phyloP scores from a whole-genome alignment of 2,888 invertebrate genomes.

The Phalera bucephala region DNA sequence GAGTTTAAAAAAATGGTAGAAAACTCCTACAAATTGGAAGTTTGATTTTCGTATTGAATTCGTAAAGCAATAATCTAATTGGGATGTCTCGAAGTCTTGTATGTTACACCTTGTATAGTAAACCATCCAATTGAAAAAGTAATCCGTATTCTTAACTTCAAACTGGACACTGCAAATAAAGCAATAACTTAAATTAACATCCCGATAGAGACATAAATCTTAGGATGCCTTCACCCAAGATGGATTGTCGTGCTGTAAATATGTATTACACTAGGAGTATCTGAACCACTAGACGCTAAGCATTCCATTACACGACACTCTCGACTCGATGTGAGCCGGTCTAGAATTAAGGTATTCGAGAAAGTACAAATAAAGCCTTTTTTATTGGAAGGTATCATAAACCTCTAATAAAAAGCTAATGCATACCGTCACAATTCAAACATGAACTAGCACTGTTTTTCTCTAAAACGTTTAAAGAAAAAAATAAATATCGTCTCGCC shows the following conservation, averaged over 20 bases:
- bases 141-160: constrained; percentile 17
- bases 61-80: no score
- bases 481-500: no score
- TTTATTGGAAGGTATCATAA: constrained; percentile 9
- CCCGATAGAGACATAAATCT: constrained; percentile 33
- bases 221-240: constrained; percentile 31
- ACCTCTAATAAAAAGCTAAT: constrained; percentile 6
- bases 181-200: constrained; percentile 27
- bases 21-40: no score
- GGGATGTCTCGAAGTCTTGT: no score
- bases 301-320: constrained; percentile 38
- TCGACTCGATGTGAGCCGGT: constrained; percentile 37
- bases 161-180: constrained; percentile 25
- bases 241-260: constrained; percentile 26
- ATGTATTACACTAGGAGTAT: constrained; percentile 15
- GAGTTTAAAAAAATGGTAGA: no score
- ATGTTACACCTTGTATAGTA: no score
- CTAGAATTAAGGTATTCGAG: constrained; percentile 35
- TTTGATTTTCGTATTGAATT: no score
- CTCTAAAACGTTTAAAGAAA: no score
- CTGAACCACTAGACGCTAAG: constrained; percentile 31
- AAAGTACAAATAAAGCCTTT: constrained; percentile 18
- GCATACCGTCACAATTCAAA: constrained; percentile 2
- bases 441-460: no score
- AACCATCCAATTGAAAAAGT: no score